These are phyloP conservation scores for Barnardius zonarius DNA, from an alignment of 2,113 vertebrate genomes.

Conservation along the genomic window DNA sequence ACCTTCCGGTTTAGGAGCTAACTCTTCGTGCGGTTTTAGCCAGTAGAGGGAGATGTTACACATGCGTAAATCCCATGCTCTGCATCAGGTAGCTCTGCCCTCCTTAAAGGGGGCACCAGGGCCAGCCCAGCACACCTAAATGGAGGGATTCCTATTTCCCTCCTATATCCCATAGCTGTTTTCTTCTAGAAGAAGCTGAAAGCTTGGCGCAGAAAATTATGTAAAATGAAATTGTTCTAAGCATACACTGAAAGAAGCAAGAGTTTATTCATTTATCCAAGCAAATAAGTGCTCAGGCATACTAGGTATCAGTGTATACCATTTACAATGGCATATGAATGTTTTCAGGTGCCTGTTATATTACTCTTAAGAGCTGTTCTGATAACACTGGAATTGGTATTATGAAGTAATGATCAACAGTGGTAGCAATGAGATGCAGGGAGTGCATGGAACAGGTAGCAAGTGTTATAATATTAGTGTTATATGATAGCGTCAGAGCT, in stretches of 20 bases:
- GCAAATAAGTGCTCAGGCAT: background rate
- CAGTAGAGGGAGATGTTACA: conserved; percentile 52
- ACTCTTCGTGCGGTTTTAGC: background rate
- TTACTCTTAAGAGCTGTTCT: background rate
- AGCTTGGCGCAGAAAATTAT: background rate
- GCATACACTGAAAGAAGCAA: background rate
- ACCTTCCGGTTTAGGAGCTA: background rate
- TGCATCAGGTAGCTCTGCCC: background rate
- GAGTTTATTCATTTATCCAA: background rate
- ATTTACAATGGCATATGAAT: background rate
- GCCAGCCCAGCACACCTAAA: background rate
- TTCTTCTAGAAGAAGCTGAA: background rate
- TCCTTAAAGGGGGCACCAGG: background rate
- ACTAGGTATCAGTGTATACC: background rate
- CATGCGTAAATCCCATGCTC: background rate
- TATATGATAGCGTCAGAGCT: background rate
- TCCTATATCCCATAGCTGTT: background rate
- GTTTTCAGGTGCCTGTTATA: background rate
- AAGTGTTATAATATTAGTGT: background rate
- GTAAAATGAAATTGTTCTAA: background rate
- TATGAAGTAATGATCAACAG: background rate
- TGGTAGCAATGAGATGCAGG: background rate
- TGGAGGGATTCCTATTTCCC: background rate
- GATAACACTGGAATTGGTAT: background rate
- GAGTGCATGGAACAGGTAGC: background rate